Evolutionary conservation across 2,113 vertebrate species (phyloP), one percentile per base, ranked within the genome.

Genomic region (pig (Sus scrofa)): DNA sequence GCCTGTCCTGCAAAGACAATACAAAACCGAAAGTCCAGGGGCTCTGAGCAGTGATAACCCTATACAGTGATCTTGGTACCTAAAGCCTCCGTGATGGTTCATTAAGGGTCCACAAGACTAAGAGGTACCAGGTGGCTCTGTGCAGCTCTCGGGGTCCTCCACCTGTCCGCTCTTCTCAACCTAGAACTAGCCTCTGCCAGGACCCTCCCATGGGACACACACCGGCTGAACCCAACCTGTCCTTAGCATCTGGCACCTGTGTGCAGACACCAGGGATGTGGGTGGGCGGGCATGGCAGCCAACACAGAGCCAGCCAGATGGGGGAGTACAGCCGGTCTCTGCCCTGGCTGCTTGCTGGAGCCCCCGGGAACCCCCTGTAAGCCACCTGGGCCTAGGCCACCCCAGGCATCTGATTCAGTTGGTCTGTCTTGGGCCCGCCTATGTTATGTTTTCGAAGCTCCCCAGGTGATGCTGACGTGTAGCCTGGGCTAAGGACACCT

Each of bases 281-380:
- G 71, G 14, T 2, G 58, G 74, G 13, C 24, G 16, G 5, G 5
- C 7, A 4, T 14, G 26, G 60, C 56, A 50, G 19, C 37, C 5
- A 37, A 12, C 77, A 15, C 1, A 1, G 62, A 3, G 13, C 22
- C 0, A 2, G 52, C n/a, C 7, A 0, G 32, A 4, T 8, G 14
- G 9, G 24, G 30, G 34, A 2, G 24, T 14, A 3, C 34, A 22
- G 65, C 2, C 0, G 39, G 54, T 63, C 65, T 89, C 34, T 30
- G 50, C 39, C 26, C 82, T 15, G 52, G 30, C 52, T 75, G 50
- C 68, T 50, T 12, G 9, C 60, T 24, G 27, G 95, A 75, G 16
- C 8, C 75, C 22, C 34, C 83, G 0, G 1, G 62, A 37, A 65
- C 19, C 62, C 65, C 58, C 24, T 5, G 3, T 1, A 6, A n/a